Percentiles rank a stretch among this genome's conserved stretches.
Conservation (phyloP, 1,140 invertebrate genomes). For the Hylyphantes graminicola region DNA sequence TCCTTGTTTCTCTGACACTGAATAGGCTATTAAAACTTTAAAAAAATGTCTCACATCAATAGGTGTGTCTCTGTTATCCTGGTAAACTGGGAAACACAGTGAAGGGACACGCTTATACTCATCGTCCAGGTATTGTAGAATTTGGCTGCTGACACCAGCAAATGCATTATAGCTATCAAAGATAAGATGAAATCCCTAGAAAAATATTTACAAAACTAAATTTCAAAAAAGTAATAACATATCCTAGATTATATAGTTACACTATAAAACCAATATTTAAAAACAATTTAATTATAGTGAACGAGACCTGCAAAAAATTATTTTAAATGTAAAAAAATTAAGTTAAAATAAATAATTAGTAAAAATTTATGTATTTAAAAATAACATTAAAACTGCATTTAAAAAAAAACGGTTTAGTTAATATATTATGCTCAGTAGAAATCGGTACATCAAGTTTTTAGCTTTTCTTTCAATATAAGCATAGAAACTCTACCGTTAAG, state of each 20-base stretch:
- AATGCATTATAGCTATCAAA: conserved; percentile 50
- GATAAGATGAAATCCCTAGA: conserved; percentile 49
- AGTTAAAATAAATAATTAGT: too few species aligned
- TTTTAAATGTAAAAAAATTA: too few species aligned
- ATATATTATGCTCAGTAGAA: too few species aligned
- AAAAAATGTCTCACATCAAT: conserved; percentile 9
- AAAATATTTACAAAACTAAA: neutral
- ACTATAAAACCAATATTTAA: too few species aligned
- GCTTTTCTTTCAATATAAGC: too few species aligned
- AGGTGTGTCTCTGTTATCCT: neutral
- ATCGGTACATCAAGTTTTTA: too few species aligned
- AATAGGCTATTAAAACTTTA: neutral
- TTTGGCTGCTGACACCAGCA: conserved; percentile 24
- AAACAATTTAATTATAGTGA: too few species aligned
- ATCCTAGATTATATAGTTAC: too few species aligned
- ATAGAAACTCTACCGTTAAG: neutral
- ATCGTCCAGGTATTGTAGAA: conserved; percentile 48
- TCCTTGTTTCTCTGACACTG: neutral
- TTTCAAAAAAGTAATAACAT: neutral
- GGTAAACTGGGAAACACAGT: conserved; percentile 46
- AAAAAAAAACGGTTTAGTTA: too few species aligned
- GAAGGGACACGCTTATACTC: conserved; percentile 34
- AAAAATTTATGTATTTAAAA: too few species aligned
- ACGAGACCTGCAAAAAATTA: too few species aligned
- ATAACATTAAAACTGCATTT: too few species aligned